Conservation (phyloP, 2,113 vertebrate species). For the Gobio gobio region DNA sequence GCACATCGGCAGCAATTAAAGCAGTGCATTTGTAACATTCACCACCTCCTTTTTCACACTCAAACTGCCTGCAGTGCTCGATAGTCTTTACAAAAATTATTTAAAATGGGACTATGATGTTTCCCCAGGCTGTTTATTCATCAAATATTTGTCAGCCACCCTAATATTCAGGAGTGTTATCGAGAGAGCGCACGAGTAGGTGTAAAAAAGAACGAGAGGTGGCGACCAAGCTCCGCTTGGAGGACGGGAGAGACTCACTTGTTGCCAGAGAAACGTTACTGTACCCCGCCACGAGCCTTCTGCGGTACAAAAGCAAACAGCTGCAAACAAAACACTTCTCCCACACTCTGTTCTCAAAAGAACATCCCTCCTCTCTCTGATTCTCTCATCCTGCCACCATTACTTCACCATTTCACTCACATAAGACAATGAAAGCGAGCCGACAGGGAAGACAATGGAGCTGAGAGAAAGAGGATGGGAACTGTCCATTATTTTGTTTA, state of each 20-base stretch:
- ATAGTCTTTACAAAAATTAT: background rate
- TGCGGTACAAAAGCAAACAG: constrained; percentile 40
- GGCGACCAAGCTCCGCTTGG: constrained; percentile 19
- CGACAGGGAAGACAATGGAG: background rate
- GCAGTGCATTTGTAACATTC: background rate
- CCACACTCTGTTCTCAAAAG: constrained; percentile 33
- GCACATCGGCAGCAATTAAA: background rate
- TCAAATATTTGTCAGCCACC: background rate
- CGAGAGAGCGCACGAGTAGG: background rate
- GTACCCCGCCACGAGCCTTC: constrained; percentile 22
- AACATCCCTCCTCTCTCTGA: background rate
- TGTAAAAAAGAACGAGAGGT: background rate
- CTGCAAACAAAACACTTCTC: constrained; percentile 36
- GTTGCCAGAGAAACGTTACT: constrained; percentile 50
- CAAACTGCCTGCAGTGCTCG: background rate
- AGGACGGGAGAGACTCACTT: constrained; percentile 19
- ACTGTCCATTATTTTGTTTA: background rate
- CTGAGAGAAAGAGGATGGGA: background rate
- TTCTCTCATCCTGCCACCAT: constrained; percentile 30
- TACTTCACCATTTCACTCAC: constrained; percentile 24
- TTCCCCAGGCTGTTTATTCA: background rate
- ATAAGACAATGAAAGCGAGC: background rate
- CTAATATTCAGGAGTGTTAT: background rate
- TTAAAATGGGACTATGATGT: background rate
- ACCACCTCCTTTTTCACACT: background rate